Evolutionary conservation across 2,113 vertebrate species (phyloP).

Genomic region (Cochlearius cochlearius): DNA sequence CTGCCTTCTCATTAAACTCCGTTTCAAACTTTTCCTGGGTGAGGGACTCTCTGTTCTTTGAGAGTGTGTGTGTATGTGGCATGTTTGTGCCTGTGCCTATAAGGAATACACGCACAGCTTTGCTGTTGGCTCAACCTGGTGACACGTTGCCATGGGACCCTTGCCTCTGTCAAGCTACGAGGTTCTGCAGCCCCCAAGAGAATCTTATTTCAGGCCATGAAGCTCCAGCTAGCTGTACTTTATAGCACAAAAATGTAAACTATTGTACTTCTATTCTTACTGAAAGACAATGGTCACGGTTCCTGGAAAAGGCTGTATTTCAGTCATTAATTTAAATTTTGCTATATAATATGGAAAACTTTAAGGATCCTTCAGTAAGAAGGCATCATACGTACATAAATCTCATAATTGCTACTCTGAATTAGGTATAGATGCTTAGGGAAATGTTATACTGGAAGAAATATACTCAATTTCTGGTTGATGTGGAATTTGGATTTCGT

Average conservation of each 20-base stretch:
- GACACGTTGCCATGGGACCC: rapidly evolving
- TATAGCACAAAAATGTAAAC: not conserved
- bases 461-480: not conserved
- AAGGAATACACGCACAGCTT: not conserved
- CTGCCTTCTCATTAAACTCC: not conserved
- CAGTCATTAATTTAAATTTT: not conserved
- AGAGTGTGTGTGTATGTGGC: not conserved
- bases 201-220: not conserved
- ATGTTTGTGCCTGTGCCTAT: not conserved
- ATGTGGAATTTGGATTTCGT: not conserved
- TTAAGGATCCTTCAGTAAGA: not conserved
- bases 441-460: not conserved
- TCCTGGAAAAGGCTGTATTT: not conserved
- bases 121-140: not conserved
- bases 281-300: not conserved
- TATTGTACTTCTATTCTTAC: not conserved
- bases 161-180: not conserved
- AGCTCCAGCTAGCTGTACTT: not conserved
- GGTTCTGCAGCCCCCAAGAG: not conserved
- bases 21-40: not conserved
- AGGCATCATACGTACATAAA: not conserved
- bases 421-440: not conserved
- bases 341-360: not conserved
- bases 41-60: not conserved
- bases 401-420: not conserved